These are phyloP conservation scores for Spongilla lacustris DNA, from an alignment of 37 sponge, comb jelly and placozoan species.

Conservation along the genomic window DNA sequence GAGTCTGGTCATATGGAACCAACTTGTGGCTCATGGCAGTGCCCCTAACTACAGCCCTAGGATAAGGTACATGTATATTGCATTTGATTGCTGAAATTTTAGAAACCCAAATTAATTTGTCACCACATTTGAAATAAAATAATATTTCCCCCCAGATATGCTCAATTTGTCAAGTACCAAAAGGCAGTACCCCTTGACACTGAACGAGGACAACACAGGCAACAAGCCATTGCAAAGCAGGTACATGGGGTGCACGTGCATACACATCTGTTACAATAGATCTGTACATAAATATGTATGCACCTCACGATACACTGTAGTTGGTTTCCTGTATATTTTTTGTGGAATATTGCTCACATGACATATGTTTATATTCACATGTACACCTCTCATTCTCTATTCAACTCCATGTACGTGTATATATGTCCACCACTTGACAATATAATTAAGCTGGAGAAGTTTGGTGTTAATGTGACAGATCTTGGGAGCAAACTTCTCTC, in stretches of 20 bases:
- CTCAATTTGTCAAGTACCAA: neutral
- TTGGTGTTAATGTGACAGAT: neutral
- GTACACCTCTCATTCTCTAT: no score
- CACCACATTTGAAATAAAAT: no score
- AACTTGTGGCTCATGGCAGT: neutral
- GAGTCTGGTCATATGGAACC: neutral
- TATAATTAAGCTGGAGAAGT: neutral
- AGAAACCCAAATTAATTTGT: no score
- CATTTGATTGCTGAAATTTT: no score
- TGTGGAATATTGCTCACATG: no score
- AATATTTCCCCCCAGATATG: neutral
- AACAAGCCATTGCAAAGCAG: neutral
- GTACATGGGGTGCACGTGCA: neutral
- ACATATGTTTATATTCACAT: no score
- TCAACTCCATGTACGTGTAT: no score
- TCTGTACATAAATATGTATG: neutral
- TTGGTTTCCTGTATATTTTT: no score
- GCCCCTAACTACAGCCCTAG: neutral
- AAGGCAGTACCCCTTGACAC: neutral
- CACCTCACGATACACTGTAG: no score
- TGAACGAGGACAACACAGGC: neutral
- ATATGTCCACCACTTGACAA: neutral
- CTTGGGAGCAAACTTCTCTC: neutral
- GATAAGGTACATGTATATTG: neutral
- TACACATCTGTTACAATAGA: no score